These are phyloP conservation scores for Autographa pulchrina DNA, from an alignment of 2,888 invertebrate genomes.

Conservation along the genomic window DNA sequence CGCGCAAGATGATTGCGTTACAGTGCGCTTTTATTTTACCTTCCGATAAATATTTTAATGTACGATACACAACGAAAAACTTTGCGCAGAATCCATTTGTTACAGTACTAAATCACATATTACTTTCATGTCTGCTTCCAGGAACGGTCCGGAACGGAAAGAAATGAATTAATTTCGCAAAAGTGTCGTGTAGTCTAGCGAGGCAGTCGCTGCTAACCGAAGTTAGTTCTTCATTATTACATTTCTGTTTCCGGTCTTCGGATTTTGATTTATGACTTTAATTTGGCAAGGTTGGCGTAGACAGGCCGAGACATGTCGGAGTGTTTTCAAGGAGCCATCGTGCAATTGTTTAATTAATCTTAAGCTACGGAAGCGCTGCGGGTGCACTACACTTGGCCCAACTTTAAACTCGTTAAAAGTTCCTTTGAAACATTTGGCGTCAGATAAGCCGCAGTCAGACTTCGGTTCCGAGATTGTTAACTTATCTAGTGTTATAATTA, in stretches of 20 bases:
- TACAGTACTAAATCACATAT: slow-evolving; percentile 45
- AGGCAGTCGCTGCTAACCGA: slow-evolving; percentile 67
- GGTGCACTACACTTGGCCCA: slow-evolving; percentile 87
- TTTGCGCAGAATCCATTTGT: slow-evolving; percentile 1
- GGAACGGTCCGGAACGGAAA: slow-evolving; percentile 61
- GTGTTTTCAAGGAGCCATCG: slow-evolving; percentile 89
- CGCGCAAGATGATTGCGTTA: slow-evolving; percentile 52
- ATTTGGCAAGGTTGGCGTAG: slow-evolving; percentile 89
- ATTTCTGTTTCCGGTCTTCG: slow-evolving; percentile 84
- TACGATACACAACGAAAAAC: neutral
- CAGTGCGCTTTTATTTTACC: slow-evolving; percentile 50
- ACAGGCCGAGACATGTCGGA: slow-evolving; percentile 89
- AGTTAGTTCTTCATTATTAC: slow-evolving; percentile 85
- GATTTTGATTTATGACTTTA: slow-evolving; percentile 89
- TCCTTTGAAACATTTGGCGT: slow-evolving; percentile 89
- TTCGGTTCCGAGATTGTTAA: slow-evolving; percentile 86
- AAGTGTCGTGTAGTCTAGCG: slow-evolving; percentile 68
- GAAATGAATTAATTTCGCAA: slow-evolving; percentile 74
- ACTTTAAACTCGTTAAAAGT: slow-evolving; percentile 90
- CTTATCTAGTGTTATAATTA: slow-evolving; percentile 87
- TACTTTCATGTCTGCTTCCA: slow-evolving; percentile 49
- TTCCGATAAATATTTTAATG: slow-evolving; percentile 50
- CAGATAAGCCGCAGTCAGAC: slow-evolving; percentile 88
- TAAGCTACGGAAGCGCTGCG: slow-evolving; percentile 83
- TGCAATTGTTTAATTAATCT: slow-evolving; percentile 90